Evolutionary conservation across 23 tunicate genomes (phyloP).

Genomic region (Trididemnum miniatum): DNA sequence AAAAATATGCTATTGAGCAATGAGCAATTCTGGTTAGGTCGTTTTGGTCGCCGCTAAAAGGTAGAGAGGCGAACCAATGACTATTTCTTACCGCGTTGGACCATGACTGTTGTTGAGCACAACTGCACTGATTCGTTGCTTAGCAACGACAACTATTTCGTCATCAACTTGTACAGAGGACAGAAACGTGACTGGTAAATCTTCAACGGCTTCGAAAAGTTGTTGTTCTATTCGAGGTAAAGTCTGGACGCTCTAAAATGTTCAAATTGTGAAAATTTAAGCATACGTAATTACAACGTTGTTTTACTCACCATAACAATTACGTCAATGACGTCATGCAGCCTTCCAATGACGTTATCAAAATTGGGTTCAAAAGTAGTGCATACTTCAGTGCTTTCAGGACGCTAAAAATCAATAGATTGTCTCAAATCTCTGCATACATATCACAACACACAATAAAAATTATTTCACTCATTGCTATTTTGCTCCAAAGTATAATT

Average conservation of each 20-base stretch:
- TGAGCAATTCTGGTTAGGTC: too few species aligned
- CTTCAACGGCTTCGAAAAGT: slow-evolving; percentile 83
- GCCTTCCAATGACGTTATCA: slow-evolving; percentile 30
- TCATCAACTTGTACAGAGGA: slow-evolving; percentile 72
- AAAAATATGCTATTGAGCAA: too few species aligned
- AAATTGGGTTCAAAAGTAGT: slow-evolving; percentile 70
- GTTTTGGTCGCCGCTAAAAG: too few species aligned
- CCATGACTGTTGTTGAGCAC: slow-evolving; percentile 75
- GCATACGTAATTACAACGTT: not conserved
- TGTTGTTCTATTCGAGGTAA: slow-evolving; percentile 69
- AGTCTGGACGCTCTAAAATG: slow-evolving; percentile 74
- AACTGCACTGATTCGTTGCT: slow-evolving; percentile 79
- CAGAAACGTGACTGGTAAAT: slow-evolving; percentile 24
- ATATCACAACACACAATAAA: too few species aligned
- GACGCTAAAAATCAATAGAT: slow-evolving; percentile 23
- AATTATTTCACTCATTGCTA: too few species aligned
- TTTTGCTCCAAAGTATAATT: too few species aligned
- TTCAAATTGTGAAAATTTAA: not conserved
- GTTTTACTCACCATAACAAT: slow-evolving; percentile 58
- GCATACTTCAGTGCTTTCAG: slow-evolving; percentile 28
- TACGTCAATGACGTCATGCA: slow-evolving; percentile 67
- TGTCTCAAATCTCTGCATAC: too few species aligned
- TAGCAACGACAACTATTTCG: slow-evolving; percentile 86
- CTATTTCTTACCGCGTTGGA: slow-evolving; percentile 72
- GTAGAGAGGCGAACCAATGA: too few species aligned